A percentile compares a stretch with the other conserved stretches of the same genome.
Conservation (phyloP, 2,797 vertebrate genomes). For the Kryptolebias ocellatus region DNA sequence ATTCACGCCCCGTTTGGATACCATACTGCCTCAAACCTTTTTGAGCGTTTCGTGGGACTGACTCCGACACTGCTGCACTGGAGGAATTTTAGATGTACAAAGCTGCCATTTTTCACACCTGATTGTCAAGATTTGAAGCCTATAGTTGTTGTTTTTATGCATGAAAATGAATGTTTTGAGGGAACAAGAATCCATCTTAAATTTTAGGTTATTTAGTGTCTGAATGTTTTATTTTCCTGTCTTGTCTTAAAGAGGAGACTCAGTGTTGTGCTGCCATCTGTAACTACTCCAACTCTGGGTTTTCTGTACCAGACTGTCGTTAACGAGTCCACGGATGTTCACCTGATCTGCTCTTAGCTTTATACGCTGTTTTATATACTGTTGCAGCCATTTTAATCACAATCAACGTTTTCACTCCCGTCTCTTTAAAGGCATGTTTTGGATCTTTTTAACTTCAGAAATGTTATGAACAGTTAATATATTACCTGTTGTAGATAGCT, state of each 20-base stretch:
- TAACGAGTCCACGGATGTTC: not conserved
- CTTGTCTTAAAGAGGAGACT: conserved; percentile 11
- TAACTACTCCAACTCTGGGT: not conserved
- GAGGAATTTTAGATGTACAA: conserved; percentile 34
- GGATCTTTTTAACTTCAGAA: too few species aligned
- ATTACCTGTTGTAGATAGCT: too few species aligned
- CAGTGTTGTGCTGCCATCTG: conserved; percentile 17
- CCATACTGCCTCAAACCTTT: conserved; percentile 44
- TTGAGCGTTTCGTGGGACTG: conserved; percentile 6
- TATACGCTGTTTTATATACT: not conserved
- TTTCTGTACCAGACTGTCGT: not conserved
- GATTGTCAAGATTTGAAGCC: conserved; percentile 30
- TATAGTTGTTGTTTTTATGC: conserved; percentile 49
- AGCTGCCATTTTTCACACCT: conserved; percentile 49
- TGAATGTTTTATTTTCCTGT: conserved; percentile 34
- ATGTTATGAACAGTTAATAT: too few species aligned
- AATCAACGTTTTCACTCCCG: not conserved
- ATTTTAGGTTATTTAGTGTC: conserved; percentile 24
- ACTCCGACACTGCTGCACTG: conserved; percentile 1
- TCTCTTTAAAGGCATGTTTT: too few species aligned
- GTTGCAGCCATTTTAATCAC: not conserved
- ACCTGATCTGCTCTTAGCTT: not conserved
- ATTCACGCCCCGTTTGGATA: conserved; percentile 33
- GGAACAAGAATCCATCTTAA: conserved; percentile 10
- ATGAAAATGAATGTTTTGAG: conserved; percentile 62